phyloP scores from a whole-genome alignment of 2,888 invertebrate genomes.

The Acleris emargana region DNA sequence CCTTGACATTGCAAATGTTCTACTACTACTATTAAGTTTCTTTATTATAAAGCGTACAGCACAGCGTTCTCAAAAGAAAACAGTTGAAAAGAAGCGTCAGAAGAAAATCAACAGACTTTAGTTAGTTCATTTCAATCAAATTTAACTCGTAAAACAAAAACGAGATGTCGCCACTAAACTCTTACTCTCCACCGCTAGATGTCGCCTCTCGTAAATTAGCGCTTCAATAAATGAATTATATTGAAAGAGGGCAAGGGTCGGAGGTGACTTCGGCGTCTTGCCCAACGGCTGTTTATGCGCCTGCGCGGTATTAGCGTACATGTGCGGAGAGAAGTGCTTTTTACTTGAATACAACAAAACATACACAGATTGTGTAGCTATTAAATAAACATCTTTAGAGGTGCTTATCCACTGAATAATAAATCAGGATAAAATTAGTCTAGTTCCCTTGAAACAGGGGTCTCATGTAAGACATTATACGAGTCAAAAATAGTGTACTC shows the following conservation, averaged over 20 bases:
- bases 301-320: not conserved
- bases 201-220: conserved; percentile 31
- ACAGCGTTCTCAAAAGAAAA: too few species aligned
- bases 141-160: conserved; percentile 5
- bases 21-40: too few species aligned
- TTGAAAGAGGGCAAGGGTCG: conserved; percentile 31
- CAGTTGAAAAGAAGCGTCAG: too few species aligned
- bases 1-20: too few species aligned
- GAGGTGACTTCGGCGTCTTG: conserved; percentile 20
- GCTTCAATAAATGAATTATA: conserved; percentile 33
- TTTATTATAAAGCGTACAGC: too few species aligned
- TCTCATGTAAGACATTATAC: too few species aligned
- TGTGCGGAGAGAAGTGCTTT: not conserved
- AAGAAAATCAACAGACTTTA: too few species aligned
- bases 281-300: conserved; percentile 33
- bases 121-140: too few species aligned
- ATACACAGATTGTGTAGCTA: not conserved
- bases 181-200: conserved; percentile 7
- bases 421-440: too few species aligned
- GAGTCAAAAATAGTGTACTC: too few species aligned
- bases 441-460: too few species aligned
- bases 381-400: not conserved
- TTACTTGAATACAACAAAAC: not conserved
- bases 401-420: not conserved
- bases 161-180: conserved; percentile 25